phyloP scores from a whole-genome alignment of 2,888 invertebrate genomes.

The Pogonocherus hispidulus region DNA sequence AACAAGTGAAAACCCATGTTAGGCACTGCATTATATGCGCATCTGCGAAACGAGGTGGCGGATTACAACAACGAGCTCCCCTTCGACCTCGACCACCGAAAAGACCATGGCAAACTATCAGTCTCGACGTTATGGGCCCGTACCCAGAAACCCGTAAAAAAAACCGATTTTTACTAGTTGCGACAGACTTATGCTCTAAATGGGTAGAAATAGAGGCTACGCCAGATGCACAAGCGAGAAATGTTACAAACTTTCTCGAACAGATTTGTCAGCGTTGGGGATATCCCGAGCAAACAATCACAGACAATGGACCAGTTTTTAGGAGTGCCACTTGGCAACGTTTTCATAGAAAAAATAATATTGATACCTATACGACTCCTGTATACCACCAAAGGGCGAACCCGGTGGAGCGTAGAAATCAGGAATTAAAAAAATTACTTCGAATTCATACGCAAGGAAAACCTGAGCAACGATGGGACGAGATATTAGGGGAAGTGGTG shows the following conservation, averaged over 20 bases:
- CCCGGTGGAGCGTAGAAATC: constrained; percentile 48
- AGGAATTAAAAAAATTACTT: constrained; percentile 48
- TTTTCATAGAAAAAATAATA: not conserved
- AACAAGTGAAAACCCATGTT: constrained; percentile 28
- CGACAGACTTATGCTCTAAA: constrained; percentile 17
- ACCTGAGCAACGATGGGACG: too few relatives aligned
- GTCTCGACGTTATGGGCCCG: constrained; percentile 32
- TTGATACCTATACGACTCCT: constrained; percentile 28
- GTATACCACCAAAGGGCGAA: constrained; percentile 52
- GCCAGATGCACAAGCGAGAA: not conserved
- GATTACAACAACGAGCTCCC: constrained; percentile 6
- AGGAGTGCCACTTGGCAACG: not conserved
- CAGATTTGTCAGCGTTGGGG: constrained; percentile 24
- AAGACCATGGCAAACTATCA: constrained; percentile 20
- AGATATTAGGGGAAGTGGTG: too few relatives aligned
- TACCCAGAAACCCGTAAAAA: constrained; percentile 1
- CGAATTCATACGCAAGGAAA: not conserved
- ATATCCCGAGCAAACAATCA: constrained; percentile 27
- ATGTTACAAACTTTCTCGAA: not conserved
- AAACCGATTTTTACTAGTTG: constrained; percentile 26
- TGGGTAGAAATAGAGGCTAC: constrained; percentile 29
- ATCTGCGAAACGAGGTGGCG: not conserved
- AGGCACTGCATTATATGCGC: constrained; percentile 22
- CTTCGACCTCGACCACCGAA: not conserved
- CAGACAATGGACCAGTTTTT: constrained; percentile 34